Percentiles rank a stretch among this genome's conserved stretches.
These are phyloP conservation scores for Troilus luridus DNA, from an alignment of 2,888 invertebrate species.

Conservation along the genomic window DNA sequence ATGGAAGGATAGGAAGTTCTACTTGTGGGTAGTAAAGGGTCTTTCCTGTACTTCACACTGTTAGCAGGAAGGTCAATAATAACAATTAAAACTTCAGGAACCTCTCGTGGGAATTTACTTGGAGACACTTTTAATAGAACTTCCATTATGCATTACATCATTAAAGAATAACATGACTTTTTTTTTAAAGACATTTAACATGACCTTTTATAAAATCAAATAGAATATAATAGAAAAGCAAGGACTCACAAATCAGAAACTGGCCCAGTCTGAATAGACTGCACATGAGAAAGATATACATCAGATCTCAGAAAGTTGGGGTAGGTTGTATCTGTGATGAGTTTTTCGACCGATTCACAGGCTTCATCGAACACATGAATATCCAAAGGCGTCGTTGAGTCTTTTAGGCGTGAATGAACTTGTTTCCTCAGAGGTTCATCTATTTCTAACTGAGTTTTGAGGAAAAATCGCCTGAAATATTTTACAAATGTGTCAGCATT, in stretches of 20 bases:
- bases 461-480: conserved; percentile 67
- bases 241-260: conserved; percentile 1
- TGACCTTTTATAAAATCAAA: background rate
- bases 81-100: too few species aligned
- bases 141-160: too few species aligned
- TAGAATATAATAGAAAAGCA: background rate
- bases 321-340: conserved; percentile 90
- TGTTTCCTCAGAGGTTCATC: conserved; percentile 78
- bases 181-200: too few species aligned
- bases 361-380: conserved; percentile 88
- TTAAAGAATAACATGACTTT: too few species aligned
- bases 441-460: conserved; percentile 70
- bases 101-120: too few species aligned
- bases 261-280: conserved; percentile 71
- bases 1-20: too few species aligned
- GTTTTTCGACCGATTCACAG: conserved; percentile 85
- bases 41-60: too few species aligned
- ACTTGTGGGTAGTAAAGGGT: too few species aligned
- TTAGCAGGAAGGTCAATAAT: too few species aligned
- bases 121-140: too few species aligned
- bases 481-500: background rate
- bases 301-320: conserved; percentile 94
- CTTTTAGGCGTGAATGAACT: conserved; percentile 71
- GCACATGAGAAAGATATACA: conserved; percentile 88
- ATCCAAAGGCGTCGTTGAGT: conserved; percentile 76